Percentiles rank a stretch among this genome's conserved stretches.
These are phyloP conservation scores for Pemphredon lugubris DNA, from an alignment of 2,888 invertebrate genomes.

Conservation along the genomic window DNA sequence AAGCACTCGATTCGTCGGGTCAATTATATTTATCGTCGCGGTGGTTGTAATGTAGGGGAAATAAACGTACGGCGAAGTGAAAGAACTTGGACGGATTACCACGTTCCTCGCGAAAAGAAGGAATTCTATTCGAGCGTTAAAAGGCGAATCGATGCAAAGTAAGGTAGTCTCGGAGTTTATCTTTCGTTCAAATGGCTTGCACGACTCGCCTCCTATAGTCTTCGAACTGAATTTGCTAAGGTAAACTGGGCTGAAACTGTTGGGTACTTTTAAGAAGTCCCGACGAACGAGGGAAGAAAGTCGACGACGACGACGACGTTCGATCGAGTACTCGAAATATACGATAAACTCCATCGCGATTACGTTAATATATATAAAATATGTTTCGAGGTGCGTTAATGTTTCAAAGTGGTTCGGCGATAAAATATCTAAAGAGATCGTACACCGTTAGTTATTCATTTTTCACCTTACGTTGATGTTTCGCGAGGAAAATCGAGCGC, in stretches of 20 bases:
- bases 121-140: neutral
- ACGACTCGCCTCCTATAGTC: slow-evolving; percentile 9
- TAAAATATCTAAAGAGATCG: neutral
- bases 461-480: slow-evolving; percentile 11
- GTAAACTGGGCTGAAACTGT: slow-evolving; percentile 57
- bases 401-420: too few relatives aligned
- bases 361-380: neutral
- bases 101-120: too few relatives aligned
- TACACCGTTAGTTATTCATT: neutral
- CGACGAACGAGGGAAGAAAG: slow-evolving; percentile 19
- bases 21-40: too few relatives aligned
- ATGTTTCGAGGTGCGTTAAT: neutral
- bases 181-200: slow-evolving; percentile 45
- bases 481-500: slow-evolving; percentile 5
- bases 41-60: too few relatives aligned
- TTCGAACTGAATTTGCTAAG: slow-evolving; percentile 25
- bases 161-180: slow-evolving; percentile 43
- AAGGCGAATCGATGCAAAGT: slow-evolving; percentile 39
- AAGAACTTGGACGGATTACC: too few relatives aligned
- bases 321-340: neutral
- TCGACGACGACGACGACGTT: slow-evolving; percentile 2
- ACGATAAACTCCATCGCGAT: neutral
- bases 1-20: too few relatives aligned
- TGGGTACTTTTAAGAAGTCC: slow-evolving; percentile 42
- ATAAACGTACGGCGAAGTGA: too few relatives aligned